Evolutionary conservation across 2,888 invertebrate genomes (phyloP), one percentile per base, ranked within the genome.

Genomic region (Cordilura impudica): DNA sequence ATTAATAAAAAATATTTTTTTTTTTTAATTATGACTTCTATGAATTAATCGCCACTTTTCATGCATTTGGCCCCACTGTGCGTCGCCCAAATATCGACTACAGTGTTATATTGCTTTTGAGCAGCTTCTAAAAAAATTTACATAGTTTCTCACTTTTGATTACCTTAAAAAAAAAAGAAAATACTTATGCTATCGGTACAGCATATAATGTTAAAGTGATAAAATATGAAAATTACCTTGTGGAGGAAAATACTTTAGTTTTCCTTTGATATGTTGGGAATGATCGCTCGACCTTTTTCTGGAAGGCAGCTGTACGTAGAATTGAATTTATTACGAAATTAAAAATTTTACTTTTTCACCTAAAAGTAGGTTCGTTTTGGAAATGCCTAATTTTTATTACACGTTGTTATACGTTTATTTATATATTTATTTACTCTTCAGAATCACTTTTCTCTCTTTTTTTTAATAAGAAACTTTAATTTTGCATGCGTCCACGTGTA

Each of bases 271-370:
- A 10, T 8, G 26, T 35, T 65, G 47, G 23, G 65, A n/a, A 10
- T 56, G 21, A n/a, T 58, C 29, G 49, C 23, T 51, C 21, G 71
- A 61, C 51, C 61, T 54, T 63, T 45, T 63, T 61, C 10, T n/a
- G 63, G 53, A 61, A 53, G 60, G 43, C 63, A 72, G 56, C 14
- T 47, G 63, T 63, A n/a, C n/a, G 72, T 21, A 63, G 45, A 73
- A 73, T 73, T 65, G 73, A 39, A 21, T 60, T 51, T 66, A 60
- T 74, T 66, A 51, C 12, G 45, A 66, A 74, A 66, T 66, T 60
- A 4, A n/a, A n/a, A n/a, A n/a, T n/a, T n/a, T n/a, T n/a, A n/a
- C n/a, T n/a, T n/a, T n/a, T n/a, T n/a, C n/a, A n/a, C n/a, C n/a
- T n/a, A n/a, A n/a, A n/a, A n/a, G n/a, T n/a, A n/a, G n/a, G n/a